Base-by-base conservation (phyloP, 2,113 vertebrate genomes). In the Callionymus lyra region DNA sequence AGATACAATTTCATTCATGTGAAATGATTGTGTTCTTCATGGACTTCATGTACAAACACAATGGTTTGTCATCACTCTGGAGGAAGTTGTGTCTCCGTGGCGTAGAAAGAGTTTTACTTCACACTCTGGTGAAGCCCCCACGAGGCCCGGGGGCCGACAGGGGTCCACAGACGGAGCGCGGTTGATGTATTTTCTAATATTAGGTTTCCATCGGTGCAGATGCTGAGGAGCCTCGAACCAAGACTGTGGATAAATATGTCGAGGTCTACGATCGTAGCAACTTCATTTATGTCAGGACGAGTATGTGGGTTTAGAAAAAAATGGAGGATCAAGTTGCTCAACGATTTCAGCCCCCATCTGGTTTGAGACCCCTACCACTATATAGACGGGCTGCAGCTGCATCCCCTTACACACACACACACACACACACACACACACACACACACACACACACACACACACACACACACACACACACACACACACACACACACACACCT, bases 301-400 rank as follows among this genome's bases (percentile, higher is more conserved):
- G 9, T 2, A 6, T 9, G 69, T 68, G 64, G 44, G 68, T 66
- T 59, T 56, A 62, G 65, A 66, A 72, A 31, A 61, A 49, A 68
- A 63, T 57, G 53, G 61, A 36, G 8, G 62, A 73, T 79, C 73
- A 6, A 36, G 53, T 82, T 76, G 43, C 68, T 56, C 37, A 51
- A 49, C 13, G 50, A 35, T 47, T 65, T 42, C 47, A 52, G 53
- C 59, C 55, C 49, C 64, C 66, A 77, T 76, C 61, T 84, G 74
- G 50, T 63, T 51, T 53, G 57, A 59, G 59, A 77, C 74, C 73
- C 59, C 66, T 72, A 80, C 77, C 76, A 70, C 61, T 60, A 78
- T 78, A 51, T 47, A 67, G 52, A 64, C 45, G 37, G 51, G 21
- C 64, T 76, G 75, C 84, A 85, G 79, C 84, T 85, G 82, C 73